A percentile compares a stretch with the other conserved stretches of the same genome.
phyloP scores from a whole-genome alignment of 2,113 vertebrate genomes.

The Rhagologus leucostigma region DNA sequence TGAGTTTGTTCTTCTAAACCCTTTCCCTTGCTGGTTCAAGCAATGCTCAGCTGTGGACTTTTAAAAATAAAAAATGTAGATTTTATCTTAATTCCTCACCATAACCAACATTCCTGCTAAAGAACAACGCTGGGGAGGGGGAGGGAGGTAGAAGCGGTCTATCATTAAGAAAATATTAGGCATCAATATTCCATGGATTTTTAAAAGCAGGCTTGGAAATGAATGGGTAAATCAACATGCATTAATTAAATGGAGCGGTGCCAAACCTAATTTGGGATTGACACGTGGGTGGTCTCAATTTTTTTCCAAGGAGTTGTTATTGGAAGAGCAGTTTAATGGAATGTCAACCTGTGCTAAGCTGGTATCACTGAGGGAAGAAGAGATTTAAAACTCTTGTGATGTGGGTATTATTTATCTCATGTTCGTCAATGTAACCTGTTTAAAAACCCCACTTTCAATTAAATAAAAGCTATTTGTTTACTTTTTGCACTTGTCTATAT shows the following conservation, averaged over 20 bases:
- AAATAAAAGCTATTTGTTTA: slow-evolving; percentile 62
- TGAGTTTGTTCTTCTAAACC: not conserved
- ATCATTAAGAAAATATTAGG: slow-evolving; percentile 28
- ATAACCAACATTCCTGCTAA: not conserved
- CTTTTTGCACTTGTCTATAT: not conserved
- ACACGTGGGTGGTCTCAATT: not conserved
- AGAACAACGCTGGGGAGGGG: not conserved
- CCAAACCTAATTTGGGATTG: not conserved
- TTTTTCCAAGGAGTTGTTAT: not conserved
- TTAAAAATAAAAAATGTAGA: not conserved
- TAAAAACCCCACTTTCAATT: not conserved
- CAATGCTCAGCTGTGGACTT: not conserved
- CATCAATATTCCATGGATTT: slow-evolving; percentile 9
- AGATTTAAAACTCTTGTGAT: not conserved
- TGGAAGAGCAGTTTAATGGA: not conserved
- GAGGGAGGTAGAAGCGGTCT: not conserved
- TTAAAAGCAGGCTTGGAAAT: slow-evolving; percentile 21
- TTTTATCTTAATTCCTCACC: not conserved
- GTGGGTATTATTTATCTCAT: not conserved
- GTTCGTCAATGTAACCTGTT: not conserved
- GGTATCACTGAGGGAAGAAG: not conserved
- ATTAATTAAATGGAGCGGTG: not conserved
- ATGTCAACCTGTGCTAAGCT: not conserved
- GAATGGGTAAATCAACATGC: not conserved
- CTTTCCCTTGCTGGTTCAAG: not conserved